Conservation (phyloP, 2,113 vertebrate genomes). For the Paracanthobrama guichenoti region DNA sequence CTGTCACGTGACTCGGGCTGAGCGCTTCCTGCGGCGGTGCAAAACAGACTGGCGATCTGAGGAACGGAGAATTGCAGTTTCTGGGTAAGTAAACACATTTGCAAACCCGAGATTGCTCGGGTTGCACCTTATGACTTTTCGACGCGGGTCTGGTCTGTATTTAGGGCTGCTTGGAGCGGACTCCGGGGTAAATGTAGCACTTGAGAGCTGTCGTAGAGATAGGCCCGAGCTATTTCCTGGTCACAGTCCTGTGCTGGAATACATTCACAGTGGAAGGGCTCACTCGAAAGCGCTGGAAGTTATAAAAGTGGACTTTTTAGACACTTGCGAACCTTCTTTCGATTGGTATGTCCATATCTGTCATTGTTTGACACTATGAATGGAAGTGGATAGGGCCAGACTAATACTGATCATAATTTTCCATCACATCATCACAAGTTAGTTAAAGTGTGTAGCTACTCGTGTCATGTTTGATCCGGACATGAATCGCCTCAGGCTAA, state of each 20-base stretch:
- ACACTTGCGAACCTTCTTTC: not conserved
- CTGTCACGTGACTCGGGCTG: conserved; percentile 56
- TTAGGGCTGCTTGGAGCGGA: not conserved
- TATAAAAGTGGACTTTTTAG: conserved; percentile 45
- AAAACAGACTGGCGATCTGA: conserved; percentile 58
- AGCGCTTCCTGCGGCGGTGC: conserved; percentile 58
- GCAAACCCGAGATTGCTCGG: not conserved
- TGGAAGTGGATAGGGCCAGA: not conserved
- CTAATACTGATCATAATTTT: conserved; percentile 28
- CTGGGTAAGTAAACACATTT: conserved; percentile 53
- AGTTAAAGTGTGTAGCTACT: conserved; percentile 31
- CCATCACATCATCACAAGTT: conserved; percentile 40
- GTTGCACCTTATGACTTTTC: not conserved
- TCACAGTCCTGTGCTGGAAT: conserved; percentile 43
- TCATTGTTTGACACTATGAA: not conserved
- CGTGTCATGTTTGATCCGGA: not conserved
- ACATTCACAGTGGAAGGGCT: conserved; percentile 17
- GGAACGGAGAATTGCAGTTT: conserved; percentile 53
- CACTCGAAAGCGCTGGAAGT: conserved; percentile 44
- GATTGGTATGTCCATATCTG: not conserved
- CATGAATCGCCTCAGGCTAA: not conserved
- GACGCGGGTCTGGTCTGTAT: not conserved
- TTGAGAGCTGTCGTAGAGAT: conserved; percentile 48
- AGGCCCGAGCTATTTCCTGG: conserved; percentile 62
- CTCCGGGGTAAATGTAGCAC: not conserved